phyloP scores from a whole-genome alignment of 2,888 invertebrate species.

The Drosophila hamatofila region DNA sequence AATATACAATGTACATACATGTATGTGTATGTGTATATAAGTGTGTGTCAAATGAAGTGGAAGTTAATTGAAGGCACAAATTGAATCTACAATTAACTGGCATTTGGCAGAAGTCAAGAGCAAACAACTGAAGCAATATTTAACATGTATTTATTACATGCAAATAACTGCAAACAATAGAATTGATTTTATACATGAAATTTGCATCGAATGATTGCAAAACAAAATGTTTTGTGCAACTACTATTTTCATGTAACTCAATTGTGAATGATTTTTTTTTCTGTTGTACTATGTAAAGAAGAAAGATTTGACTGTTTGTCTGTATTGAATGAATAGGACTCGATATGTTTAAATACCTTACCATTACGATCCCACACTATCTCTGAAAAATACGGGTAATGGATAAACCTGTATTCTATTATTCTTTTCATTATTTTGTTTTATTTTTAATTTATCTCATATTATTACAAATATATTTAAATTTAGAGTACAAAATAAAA shows the following conservation, averaged over 20 bases:
- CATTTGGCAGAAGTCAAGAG: not conserved
- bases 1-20: not conserved
- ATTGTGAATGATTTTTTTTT: too few species aligned
- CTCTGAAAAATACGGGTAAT: too few species aligned
- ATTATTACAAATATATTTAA: too few species aligned
- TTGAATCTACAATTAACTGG: slow-evolving; percentile 4
- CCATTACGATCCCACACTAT: too few species aligned
- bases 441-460: too few species aligned
- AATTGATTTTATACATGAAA: not conserved
- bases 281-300: too few species aligned
- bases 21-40: not conserved
- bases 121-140: not conserved
- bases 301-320: too few species aligned
- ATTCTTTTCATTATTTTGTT: too few species aligned
- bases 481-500: too few species aligned
- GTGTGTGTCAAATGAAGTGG: not conserved
- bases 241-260: not conserved
- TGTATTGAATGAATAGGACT: too few species aligned
- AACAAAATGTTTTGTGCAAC: not conserved
- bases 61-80: slow-evolving; percentile 2
- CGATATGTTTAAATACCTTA: too few species aligned
- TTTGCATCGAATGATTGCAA: not conserved
- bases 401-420: too few species aligned
- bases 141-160: slow-evolving; percentile 1
- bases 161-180: not conserved